Evolutionary conservation across 2,113 vertebrate genomes (phyloP), one percentile per base, ranked within the genome.

Genomic region (Psilopogon haemacephalus): DNA sequence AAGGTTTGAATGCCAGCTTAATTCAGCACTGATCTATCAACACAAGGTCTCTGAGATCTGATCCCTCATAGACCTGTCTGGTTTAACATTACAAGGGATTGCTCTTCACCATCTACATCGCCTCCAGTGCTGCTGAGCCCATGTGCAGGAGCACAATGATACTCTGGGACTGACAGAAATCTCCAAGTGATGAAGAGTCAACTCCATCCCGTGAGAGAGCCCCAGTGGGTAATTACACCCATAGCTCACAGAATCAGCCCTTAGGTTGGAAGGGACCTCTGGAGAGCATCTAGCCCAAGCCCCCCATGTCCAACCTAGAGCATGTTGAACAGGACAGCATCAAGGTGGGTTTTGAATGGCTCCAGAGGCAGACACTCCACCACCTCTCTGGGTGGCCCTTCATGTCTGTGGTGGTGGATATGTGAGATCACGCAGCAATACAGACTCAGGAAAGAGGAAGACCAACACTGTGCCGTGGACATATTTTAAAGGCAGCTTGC

Each of bases 111-210:
- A 8, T 33, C 77, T 68, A 4, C 50, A 33, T 60, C 74, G 81
- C 48, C 73, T 58, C 70, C 63, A 54, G 63, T 0, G 2, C 37
- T 30, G 7, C 2, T 3, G 19, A 71, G 56, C 56, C 37, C 60
- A 35, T 0, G 1, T 18, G 79, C 55, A 59, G 68, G 38, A 70
- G 10, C 1, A 0, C 40, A 28, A 3, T 0, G 2, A 46, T n/a
- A 68, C 48, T 42, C 44, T 46, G 59, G 63, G 74, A 24, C 38
- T 14, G 44, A 86, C 70, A 90, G 74, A 76, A 79, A 50, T 14
- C 70, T 89, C 86, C 54, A 68, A 72, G 63, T 40, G 77, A 60
- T 15, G 64, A 77, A 71, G 48, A 72, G 70, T 58, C 82, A 96
- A 7, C 42, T 52, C 42, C 54, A 67, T 70, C 81, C 50, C 71